Evolutionary conservation across 2,113 vertebrate species (phyloP), one percentile per base, ranked within the genome.

Genomic region (Ophthalmolycus amberensis): DNA sequence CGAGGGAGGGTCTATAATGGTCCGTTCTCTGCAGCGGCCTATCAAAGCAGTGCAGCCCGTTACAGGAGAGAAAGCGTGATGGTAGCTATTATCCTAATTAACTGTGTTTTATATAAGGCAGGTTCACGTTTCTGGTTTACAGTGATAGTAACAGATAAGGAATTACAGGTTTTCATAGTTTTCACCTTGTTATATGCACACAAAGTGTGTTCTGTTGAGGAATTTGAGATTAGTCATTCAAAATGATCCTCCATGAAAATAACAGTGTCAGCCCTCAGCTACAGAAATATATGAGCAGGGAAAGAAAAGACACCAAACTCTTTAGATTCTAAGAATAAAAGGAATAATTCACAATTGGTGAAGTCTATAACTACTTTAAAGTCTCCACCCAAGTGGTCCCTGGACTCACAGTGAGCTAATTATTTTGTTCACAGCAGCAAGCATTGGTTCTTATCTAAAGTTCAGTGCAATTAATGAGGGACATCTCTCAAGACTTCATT

Each of bases 31-130:
- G 83, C 34, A 62, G 67, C 27, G 16, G 29, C 64, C 75, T 65
- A 32, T 85, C 75, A 80, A 66, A 86, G 72, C 14, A 68, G 12
- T 27, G 48, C 50, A 37, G 85, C 48, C 46, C 20, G 58, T 44
- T 64, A 25, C 29, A 50, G 79, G 59, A 50, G 37, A 78, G 25
- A 58, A 60, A 58, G 67, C 32, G 58, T 22, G 44, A 62, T 52
- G 37, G 60, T 52, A 73, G 60, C 75, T 77, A 46, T 80, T 66
- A 79, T 67, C 50, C 42, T 77, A 60, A 77, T 71, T 20, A 75
- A 70, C 44, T 70, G 52, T 67, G 48, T 62, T 74, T 83, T 59
- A 72, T 65, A 65, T 54, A 46, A 84, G 46, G 14, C 59, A 65
- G 27, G 9, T 66, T 81, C 9, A 72, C 7, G 0, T 64, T 54